These are phyloP conservation scores for Amazonetta brasiliensis DNA, from an alignment of 2,797 vertebrate species.

Conservation along the genomic window DNA sequence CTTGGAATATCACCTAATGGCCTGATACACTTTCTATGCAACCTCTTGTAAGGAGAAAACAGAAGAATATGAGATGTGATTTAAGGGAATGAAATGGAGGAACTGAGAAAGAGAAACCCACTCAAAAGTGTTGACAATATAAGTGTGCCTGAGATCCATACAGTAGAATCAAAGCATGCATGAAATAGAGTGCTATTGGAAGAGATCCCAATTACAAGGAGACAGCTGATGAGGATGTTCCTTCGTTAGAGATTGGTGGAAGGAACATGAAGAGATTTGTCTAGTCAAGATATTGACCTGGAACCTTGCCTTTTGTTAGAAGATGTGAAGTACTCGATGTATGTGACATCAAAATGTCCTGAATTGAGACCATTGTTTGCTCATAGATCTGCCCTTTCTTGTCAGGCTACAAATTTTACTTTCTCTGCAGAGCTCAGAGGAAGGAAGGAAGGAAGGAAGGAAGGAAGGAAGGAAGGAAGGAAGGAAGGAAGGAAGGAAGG, in stretches of 20 bases:
- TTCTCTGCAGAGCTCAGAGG: not conserved
- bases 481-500: too few relatives aligned
- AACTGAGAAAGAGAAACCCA: not conserved
- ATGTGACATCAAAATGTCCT: not conserved
- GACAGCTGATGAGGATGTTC: not conserved
- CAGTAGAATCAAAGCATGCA: not conserved
- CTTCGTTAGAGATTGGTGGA: not conserved
- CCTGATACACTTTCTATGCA: not conserved
- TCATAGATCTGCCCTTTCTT: not conserved
- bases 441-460: too few relatives aligned
- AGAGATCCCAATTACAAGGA: not conserved
- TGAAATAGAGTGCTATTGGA: not conserved
- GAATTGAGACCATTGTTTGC: not conserved
- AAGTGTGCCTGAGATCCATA: not conserved
- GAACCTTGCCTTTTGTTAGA: not conserved
- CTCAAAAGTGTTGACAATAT: not conserved
- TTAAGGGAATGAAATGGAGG: not conserved
- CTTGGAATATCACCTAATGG: conserved; percentile 35
- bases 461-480: not conserved
- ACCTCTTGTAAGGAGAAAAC: not conserved
- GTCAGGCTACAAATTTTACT: not conserved
- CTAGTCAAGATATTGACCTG: not conserved
- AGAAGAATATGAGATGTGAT: not conserved
- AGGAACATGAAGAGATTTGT: not conserved
- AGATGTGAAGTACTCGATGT: not conserved